Percentiles rank a stretch among this genome's conserved stretches.
These are phyloP conservation scores for pig (Sus scrofa) DNA, from an alignment of 2,113 vertebrate species.

Conservation along the genomic window DNA sequence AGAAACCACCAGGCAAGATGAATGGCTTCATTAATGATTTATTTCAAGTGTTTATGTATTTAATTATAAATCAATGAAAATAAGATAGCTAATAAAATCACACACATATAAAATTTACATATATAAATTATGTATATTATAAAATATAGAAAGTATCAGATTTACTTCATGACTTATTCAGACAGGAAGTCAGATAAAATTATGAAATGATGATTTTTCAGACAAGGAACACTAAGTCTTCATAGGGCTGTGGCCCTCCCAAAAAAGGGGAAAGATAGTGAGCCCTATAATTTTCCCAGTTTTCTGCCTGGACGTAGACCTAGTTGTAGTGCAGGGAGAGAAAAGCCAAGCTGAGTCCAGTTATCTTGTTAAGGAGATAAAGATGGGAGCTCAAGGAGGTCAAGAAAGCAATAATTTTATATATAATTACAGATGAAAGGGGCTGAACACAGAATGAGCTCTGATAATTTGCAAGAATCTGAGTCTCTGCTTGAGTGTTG, in stretches of 20 bases:
- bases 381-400: not conserved
- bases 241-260: not conserved
- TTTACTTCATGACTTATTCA: not conserved
- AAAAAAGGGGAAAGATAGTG: not conserved
- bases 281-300: not conserved
- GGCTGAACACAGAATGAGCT: not conserved
- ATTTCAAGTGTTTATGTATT: not conserved
- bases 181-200: not conserved
- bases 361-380: not conserved
- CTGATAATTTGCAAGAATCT: not conserved
- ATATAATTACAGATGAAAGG: not conserved
- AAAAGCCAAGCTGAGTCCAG: not conserved
- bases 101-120: not conserved
- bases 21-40: not conserved
- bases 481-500: not conserved
- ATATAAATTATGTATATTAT: no score
- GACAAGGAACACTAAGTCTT: not conserved
- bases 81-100: not conserved
- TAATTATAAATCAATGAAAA: not conserved
- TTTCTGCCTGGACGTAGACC: not conserved
- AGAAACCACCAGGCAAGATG: not conserved
- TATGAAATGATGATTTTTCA: not conserved
- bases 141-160: not conserved
- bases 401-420: not conserved
- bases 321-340: not conserved